Base-by-base conservation (phyloP, 2,888 invertebrate genomes). In the Nymphalis urticae region DNA sequence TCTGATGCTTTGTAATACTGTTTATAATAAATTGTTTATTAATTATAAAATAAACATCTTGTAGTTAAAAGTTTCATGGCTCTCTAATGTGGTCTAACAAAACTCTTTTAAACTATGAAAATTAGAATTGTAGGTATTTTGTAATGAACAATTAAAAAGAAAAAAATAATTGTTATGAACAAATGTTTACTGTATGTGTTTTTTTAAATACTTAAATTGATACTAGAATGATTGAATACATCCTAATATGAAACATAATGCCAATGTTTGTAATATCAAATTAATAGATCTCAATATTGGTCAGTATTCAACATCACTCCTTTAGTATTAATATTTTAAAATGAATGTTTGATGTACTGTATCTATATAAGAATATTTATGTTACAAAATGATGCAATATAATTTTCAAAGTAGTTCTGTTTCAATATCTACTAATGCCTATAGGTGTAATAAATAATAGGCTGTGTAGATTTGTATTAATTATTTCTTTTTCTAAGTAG, bases 221-320 rank as follows among this genome's bases (percentile, higher is more conserved):
- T 32, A 32, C 6, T 32, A 6, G 27, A 17, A 56, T 32, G 7
- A 17, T 32, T 56, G 19, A 36, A 9, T 42, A 58, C 36, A 42
- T 42, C 19, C 4, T 58, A 54, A 54, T 53, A 17, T 42, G 58
- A 58, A 42, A 10, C 27, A 19, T 19, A 42, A 58, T 58, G 42
- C 58, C 58, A 36, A 58, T 63, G 36, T 64, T 48, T 62, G 48
- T 62, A 48, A 56, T 59, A 36, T 56, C 36, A 36, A 42, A 60
- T 21, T 56, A 60, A 47, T 64, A 24, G 69, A 71, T 68, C 67
- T 72, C 68, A 64, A 36, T 65, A 56, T 56, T 54, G 62, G 67
- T 67, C 70, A 70, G 70, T 72, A 72, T 72, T 72, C 59, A 64
- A 62, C 64, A 61, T 67, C 56, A 48, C 36, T 58, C 10, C n/a